Base-by-base conservation (phyloP, 2,113 vertebrate species). In the Trinectes maculatus region DNA sequence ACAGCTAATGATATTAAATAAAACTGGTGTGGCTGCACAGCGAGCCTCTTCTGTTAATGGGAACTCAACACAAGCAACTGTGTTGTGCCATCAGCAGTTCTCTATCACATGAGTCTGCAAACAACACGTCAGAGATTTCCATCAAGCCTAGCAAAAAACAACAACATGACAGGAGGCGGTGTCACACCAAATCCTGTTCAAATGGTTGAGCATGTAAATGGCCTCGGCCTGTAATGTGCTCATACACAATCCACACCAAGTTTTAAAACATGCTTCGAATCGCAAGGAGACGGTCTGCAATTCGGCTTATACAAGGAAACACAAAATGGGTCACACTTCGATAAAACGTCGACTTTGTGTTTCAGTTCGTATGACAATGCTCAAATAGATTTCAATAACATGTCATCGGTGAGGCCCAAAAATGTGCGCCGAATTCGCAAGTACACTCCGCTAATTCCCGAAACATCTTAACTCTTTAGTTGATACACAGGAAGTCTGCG, bases 361-460 rank as follows among this genome's bases (percentile, higher is more conserved):
- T 15, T 24, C 11, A 6, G 8, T 31, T 7, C 1, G 16, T 55
- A 40, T 34, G 18, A 18, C n/a, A n/a, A n/a, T n/a, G n/a, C n/a
- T n/a, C n/a, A n/a, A n/a, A n/a, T n/a, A n/a, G n/a, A n/a, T n/a
- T n/a, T n/a, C n/a, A n/a, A n/a, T n/a, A n/a, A n/a, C n/a, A n/a
- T n/a, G n/a, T n/a, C n/a, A n/a, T n/a, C n/a, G n/a, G n/a, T 11
- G n/a, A 24, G 2, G 6, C 6, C 48, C 1, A 55, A 18, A 55
- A 18, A 59, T 13, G 0, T 13, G 49, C 0, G 58, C 75, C 78
- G 83, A 82, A 82, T 67, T 60, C 16, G 18, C 6, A 37, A n/a
- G 2, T 0, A 8, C 1, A 19, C 8, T 9, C 3, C 24, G 5
- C 2, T 8, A 3, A 43, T 26, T 48, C 5, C 2, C 3, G 0